Percentiles rank a stretch among this genome's conserved stretches.
Evolutionary conservation across 2,113 vertebrate genomes (phyloP).

Genomic region (Xenotilapia leptura): DNA sequence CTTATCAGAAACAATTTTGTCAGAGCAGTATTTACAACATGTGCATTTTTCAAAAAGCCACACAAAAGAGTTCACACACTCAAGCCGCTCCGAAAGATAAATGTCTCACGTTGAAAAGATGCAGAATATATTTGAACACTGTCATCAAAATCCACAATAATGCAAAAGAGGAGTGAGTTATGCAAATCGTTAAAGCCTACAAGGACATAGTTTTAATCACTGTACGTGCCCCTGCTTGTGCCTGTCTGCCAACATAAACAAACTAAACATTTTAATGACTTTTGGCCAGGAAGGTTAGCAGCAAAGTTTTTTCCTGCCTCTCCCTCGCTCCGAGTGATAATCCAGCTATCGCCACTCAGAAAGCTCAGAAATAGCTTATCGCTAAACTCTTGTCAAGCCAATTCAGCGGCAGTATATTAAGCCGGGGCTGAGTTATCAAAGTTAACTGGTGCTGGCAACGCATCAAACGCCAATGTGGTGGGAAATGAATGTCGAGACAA

Average conservation of each 20-base stretch:
- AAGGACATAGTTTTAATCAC: slow-evolving; percentile 12
- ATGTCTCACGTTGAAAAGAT: slow-evolving; percentile 1
- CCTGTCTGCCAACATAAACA: slow-evolving; percentile 29
- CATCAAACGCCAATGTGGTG: slow-evolving; percentile 48
- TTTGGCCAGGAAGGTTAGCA: slow-evolving; percentile 26
- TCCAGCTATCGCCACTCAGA: slow-evolving; percentile 36
- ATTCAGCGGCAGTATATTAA: slow-evolving; percentile 58
- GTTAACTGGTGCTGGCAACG: slow-evolving; percentile 65
- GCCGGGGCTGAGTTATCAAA: slow-evolving; percentile 47
- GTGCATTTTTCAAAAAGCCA: background rate
- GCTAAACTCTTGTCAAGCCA: slow-evolving; percentile 41
- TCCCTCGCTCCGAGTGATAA: slow-evolving; percentile 26
- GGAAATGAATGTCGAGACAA: slow-evolving; percentile 57
- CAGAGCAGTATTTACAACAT: background rate
- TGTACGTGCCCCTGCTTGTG: background rate
- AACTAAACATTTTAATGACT: slow-evolving; percentile 44
- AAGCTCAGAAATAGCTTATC: slow-evolving; percentile 50
- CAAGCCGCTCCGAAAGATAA: slow-evolving; percentile 1
- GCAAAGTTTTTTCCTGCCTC: slow-evolving; percentile 16
- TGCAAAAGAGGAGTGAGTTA: slow-evolving; percentile 19
- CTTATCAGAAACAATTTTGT: slow-evolving; percentile 23
- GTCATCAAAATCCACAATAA: background rate
- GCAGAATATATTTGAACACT: background rate
- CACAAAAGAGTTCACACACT: background rate
- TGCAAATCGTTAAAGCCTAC: slow-evolving; percentile 20